These are phyloP conservation scores for Perdita meconis DNA, from an alignment of 2,888 invertebrate genomes.

Conservation along the genomic window DNA sequence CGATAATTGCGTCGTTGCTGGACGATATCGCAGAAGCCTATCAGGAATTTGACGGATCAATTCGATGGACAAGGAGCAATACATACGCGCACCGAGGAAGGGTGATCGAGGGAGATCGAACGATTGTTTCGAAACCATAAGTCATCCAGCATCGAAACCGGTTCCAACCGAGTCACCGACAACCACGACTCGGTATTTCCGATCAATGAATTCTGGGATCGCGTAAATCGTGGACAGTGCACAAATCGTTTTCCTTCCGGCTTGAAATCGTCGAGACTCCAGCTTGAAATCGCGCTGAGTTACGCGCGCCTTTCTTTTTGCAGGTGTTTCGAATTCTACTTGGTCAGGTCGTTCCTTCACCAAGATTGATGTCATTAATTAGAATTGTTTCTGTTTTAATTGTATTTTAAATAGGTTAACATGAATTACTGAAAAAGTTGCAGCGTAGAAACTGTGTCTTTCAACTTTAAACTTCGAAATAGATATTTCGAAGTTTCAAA, in stretches of 20 bases:
- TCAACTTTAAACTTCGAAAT: no score
- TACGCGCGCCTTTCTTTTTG: no score
- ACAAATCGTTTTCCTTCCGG: constrained; percentile 43
- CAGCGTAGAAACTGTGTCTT: no score
- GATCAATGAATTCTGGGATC: constrained; percentile 56
- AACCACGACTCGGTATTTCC: constrained; percentile 36
- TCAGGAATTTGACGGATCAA: constrained; percentile 45
- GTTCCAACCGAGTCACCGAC: constrained; percentile 54
- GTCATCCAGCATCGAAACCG: constrained; percentile 65
- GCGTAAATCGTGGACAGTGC: constrained; percentile 30
- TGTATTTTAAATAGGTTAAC: no score
- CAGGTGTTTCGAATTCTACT: no score
- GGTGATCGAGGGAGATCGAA: constrained; percentile 46
- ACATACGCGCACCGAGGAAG: not conserved
- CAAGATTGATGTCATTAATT: no score
- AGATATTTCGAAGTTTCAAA: no score
- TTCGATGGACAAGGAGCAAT: not conserved
- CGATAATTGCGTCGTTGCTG: constrained; percentile 59
- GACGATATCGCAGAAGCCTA: constrained; percentile 40
- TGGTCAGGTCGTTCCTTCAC: no score
- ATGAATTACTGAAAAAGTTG: no score
- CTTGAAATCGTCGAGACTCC: not conserved
- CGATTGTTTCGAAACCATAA: constrained; percentile 66
- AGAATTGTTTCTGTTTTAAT: no score
- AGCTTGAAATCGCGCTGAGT: no score